phyloP scores from a whole-genome alignment of 2,888 invertebrate genomes.

The Sinhomidia bicolor region DNA sequence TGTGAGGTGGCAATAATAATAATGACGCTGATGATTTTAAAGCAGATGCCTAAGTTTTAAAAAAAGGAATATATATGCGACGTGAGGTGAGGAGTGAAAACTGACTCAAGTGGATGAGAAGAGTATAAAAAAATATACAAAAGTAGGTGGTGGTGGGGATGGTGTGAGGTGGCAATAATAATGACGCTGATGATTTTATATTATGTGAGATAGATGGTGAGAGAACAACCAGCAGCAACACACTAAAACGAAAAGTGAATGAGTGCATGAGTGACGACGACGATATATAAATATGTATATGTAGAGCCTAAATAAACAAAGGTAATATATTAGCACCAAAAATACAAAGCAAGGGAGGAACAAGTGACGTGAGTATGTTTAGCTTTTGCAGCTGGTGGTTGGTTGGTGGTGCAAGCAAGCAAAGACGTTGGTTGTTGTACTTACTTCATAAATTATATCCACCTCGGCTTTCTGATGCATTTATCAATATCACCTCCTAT shows the following conservation, averaged over 20 bases:
- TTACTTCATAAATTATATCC: constrained; percentile 66
- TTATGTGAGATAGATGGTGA: background rate
- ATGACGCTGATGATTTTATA: background rate
- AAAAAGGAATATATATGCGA: background rate
- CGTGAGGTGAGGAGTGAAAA: background rate
- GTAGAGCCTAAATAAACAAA: constrained; percentile 43
- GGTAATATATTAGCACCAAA: background rate
- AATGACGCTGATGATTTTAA: background rate
- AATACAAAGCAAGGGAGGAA: background rate
- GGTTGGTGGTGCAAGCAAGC: background rate
- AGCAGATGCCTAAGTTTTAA: too few relatives aligned
- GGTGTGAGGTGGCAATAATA: background rate
- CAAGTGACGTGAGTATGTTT: background rate
- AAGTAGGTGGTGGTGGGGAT: background rate
- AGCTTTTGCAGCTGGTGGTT: constrained; percentile 37
- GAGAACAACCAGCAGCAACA: background rate
- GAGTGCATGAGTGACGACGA: too few relatives aligned
- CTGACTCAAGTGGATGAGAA: constrained; percentile 6
- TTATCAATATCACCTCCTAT: constrained; percentile 68
- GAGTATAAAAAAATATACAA: too few relatives aligned
- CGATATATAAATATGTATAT: too few relatives aligned
- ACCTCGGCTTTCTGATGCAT: constrained; percentile 59
- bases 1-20: background rate
- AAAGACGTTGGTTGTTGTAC: too few relatives aligned
- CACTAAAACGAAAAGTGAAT: too few relatives aligned